A percentile compares a stretch with the other conserved stretches of the same genome.
Evolutionary conservation across 2,113 vertebrate species (phyloP).

Genomic region (Circaetus gallicus): DNA sequence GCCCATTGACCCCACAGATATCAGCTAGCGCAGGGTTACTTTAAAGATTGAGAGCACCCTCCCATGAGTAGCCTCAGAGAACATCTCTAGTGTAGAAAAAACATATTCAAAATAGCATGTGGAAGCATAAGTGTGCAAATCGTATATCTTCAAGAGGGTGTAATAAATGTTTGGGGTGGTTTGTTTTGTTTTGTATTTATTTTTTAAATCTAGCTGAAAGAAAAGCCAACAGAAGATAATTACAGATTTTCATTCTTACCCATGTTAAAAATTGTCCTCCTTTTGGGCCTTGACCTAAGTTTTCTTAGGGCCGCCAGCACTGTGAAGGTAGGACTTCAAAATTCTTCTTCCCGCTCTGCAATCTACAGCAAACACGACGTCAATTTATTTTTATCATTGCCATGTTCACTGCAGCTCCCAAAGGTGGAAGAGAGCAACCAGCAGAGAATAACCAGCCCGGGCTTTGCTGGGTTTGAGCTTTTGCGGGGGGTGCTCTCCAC

Average conservation of each 20-base stretch:
- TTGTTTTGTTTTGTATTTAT: no score
- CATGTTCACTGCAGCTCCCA: accelerated
- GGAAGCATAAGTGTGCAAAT: background rate
- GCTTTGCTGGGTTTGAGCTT: accelerated
- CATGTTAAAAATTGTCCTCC: background rate
- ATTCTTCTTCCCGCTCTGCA: accelerated
- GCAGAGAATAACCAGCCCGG: no score
- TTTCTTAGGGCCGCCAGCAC: background rate
- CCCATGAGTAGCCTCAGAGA: background rate
- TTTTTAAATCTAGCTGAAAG: background rate
- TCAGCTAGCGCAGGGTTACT: background rate
- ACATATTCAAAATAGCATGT: background rate
- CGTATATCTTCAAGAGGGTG: background rate
- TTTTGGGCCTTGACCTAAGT: background rate
- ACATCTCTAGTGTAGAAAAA: background rate
- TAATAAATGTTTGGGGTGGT: background rate
- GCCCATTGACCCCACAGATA: no score
- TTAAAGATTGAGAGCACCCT: background rate
- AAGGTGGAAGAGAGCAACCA: accelerated
- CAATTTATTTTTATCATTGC: accelerated
- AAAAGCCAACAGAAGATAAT: background rate
- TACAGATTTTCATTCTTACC: background rate
- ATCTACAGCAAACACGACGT: background rate
- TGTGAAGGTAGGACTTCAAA: background rate
- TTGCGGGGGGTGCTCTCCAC: accelerated